Conservation (phyloP, 2,888 invertebrate genomes). For the Drosophila paucipuncta region DNA sequence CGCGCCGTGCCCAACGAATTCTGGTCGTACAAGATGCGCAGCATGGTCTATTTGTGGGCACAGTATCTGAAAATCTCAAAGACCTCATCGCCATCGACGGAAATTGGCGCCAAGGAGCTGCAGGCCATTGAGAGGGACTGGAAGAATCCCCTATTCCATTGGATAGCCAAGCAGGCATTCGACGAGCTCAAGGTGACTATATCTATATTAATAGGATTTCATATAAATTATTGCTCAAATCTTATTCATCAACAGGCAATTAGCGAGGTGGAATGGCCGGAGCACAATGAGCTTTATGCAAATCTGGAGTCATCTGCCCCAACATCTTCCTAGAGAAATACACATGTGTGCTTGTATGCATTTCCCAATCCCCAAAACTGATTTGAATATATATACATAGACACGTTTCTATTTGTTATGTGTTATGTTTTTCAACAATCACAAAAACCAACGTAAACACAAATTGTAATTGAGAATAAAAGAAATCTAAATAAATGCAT, state of each 20-base stretch:
- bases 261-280: constrained; percentile 69
- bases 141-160: constrained; percentile 66
- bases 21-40: constrained; percentile 64
- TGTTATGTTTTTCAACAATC: constrained; percentile 8
- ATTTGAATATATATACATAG: constrained; percentile 9
- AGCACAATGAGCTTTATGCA: constrained; percentile 52
- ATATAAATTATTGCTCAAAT: neutral
- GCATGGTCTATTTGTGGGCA: constrained; percentile 67
- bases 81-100: constrained; percentile 38
- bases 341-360: constrained; percentile 33
- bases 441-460: constrained; percentile 19
- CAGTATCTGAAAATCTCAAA: constrained; percentile 56
- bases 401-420: constrained; percentile 19
- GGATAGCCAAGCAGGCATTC: constrained; percentile 64
- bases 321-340: constrained; percentile 18
- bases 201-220: neutral
- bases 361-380: constrained; percentile 29
- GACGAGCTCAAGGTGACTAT: constrained; percentile 59
- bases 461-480: constrained; percentile 41
- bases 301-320: constrained; percentile 38
- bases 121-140: constrained; percentile 60
- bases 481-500: constrained; percentile 43
- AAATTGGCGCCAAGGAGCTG: constrained; percentile 48
- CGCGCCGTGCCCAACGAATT: constrained; percentile 61
- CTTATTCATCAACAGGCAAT: constrained; percentile 53